These are phyloP conservation scores for Scatophagus argus DNA, from an alignment of 2,113 vertebrate species.

Conservation along the genomic window DNA sequence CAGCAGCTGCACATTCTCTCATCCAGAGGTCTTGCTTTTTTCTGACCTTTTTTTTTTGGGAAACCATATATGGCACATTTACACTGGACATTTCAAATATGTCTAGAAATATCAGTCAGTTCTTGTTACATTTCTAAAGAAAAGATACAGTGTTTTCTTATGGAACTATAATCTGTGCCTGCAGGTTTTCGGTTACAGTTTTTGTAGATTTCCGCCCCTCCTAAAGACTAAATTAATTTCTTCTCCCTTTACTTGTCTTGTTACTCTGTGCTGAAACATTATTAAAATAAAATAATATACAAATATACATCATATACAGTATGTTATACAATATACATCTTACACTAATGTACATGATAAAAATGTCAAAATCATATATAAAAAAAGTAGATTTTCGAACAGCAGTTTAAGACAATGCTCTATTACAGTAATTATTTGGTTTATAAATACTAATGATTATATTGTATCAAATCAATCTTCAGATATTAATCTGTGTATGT, in stretches of 20 bases:
- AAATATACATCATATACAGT: not conserved
- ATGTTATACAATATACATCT: not conserved
- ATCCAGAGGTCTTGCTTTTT: conserved; percentile 24
- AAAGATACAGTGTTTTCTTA: not conserved
- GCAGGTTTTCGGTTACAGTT: not conserved
- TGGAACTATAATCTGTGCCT: not conserved
- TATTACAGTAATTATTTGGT: not conserved
- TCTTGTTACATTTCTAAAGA: not conserved
- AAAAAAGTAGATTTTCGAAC: not conserved
- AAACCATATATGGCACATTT: conserved; percentile 2
- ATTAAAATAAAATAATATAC: not conserved
- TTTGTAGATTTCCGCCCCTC: not conserved
- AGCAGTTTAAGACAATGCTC: not conserved
- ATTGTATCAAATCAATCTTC: not conserved
- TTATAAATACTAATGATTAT: not conserved
- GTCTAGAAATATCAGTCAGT: not conserved
- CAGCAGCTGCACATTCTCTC: conserved; percentile 6
- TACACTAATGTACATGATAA: not conserved
- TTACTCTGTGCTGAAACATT: not conserved
- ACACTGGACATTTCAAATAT: conserved; percentile 13
- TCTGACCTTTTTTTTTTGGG: not conserved
- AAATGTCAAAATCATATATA: not conserved
- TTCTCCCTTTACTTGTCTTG: not conserved
- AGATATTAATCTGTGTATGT: not conserved
- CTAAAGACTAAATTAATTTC: not conserved